Evolutionary conservation across 2,797 vertebrate species (phyloP).

Genomic region (Chiroxiphia lanceolata): DNA sequence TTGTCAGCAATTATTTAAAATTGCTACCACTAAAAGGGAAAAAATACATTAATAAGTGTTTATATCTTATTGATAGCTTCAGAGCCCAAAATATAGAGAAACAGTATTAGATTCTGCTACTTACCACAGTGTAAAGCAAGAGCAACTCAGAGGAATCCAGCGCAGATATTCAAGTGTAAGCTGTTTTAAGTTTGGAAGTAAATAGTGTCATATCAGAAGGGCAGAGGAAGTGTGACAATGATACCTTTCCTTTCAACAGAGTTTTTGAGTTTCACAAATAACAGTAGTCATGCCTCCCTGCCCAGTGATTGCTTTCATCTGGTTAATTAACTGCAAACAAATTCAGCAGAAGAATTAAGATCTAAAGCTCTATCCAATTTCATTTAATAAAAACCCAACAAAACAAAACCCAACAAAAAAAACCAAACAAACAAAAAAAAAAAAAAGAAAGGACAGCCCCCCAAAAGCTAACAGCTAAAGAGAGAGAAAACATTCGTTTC

Average conservation of each 20-base stretch:
- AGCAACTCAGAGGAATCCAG: not conserved
- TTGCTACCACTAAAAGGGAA: not conserved
- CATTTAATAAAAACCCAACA: not conserved
- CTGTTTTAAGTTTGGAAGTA: not conserved
- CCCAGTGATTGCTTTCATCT: not conserved
- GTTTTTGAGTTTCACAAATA: not conserved
- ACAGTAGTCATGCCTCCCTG: not conserved
- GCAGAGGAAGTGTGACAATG: fast-evolving
- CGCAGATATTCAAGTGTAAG: not conserved
- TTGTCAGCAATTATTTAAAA: not conserved
- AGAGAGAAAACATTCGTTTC: not conserved
- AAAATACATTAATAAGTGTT: not conserved
- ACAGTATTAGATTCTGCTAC: not conserved
- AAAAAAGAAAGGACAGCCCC: not conserved
- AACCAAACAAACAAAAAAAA: not conserved
- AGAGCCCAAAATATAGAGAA: not conserved
- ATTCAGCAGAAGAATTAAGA: not conserved
- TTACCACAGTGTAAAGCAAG: not conserved
- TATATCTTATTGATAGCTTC: not conserved
- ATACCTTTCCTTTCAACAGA: not conserved
- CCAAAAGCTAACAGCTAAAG: not conserved
- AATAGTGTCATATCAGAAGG: not conserved
- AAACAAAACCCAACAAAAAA: not conserved
- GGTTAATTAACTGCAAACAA: not conserved
- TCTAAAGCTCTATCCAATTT: not conserved